phyloP scores from a whole-genome alignment of 2,888 invertebrate genomes.

The Cephus rjabovi region DNA sequence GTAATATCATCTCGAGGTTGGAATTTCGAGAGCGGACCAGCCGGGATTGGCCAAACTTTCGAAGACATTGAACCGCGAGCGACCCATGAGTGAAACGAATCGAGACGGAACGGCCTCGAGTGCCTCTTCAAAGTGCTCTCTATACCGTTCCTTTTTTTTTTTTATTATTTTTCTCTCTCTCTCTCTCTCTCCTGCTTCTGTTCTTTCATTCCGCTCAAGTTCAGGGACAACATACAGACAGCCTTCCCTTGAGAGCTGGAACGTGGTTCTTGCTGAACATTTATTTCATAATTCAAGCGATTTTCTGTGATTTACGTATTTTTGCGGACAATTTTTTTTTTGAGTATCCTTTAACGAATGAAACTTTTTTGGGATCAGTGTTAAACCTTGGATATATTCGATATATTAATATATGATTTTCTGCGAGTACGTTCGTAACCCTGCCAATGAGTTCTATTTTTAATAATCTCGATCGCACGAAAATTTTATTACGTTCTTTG shows the following conservation, averaged over 20 bases:
- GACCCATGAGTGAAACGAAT: constrained; percentile 26
- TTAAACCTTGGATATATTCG: not conserved
- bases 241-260: not conserved
- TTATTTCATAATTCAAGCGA: not conserved
- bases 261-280: not conserved
- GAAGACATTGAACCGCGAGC: constrained; percentile 52
- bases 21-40: constrained; percentile 52
- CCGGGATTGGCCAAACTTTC: constrained; percentile 49
- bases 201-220: constrained; percentile 42
- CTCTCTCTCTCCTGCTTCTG: constrained; percentile 4
- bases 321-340: no score
- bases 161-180: no score
- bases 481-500: not conserved
- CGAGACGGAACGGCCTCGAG: constrained; percentile 22
- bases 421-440: not conserved
- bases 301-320: not conserved
- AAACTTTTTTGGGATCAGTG: not conserved
- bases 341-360: no score
- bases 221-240: constrained; percentile 41
- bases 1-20: constrained; percentile 16
- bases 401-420: not conserved
- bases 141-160: not conserved
- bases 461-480: not conserved
- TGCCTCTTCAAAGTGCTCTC: not conserved
- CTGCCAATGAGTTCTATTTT: not conserved